These are phyloP conservation scores for Bombyx mandarina DNA, from an alignment of 1,140 invertebrate genomes.

Conservation along the genomic window DNA sequence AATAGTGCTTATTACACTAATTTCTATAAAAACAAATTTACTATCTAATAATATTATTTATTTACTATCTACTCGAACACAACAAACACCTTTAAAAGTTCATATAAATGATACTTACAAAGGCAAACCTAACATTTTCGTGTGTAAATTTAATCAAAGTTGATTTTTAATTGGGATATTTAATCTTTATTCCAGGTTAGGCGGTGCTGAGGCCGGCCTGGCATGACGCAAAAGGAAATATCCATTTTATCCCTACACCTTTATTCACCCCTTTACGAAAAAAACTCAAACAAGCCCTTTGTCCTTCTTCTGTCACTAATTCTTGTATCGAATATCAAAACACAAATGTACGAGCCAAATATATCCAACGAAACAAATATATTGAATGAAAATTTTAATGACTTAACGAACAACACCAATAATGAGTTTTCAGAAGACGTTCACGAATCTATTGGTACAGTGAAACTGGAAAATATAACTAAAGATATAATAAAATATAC, in stretches of 20 bases:
- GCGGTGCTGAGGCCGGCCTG: conserved; percentile 52
- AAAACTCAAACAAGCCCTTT: conserved; percentile 31
- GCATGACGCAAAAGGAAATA: conserved; percentile 46
- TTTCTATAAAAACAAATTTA: too few relatives aligned
- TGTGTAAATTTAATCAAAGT: too few relatives aligned
- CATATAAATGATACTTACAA: too few relatives aligned
- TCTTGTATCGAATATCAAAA: conserved; percentile 24
- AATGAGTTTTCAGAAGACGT: too few relatives aligned
- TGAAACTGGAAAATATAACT: too few relatives aligned
- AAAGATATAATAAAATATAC: too few relatives aligned
- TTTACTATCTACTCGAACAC: too few relatives aligned
- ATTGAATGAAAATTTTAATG: conserved; percentile 2
- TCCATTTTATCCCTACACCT: conserved; percentile 28
- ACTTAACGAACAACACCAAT: conserved; percentile 1
- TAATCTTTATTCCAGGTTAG: conserved; percentile 39
- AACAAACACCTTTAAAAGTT: too few relatives aligned
- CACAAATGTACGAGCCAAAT: conserved; percentile 32
- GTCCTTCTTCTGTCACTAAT: conserved; percentile 19
- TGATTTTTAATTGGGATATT: conserved; percentile 1
- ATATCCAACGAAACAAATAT: background rate
- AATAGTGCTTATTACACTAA: too few relatives aligned
- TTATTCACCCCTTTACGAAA: conserved; percentile 39
- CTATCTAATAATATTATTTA: too few relatives aligned
- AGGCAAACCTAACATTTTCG: too few relatives aligned
- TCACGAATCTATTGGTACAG: too few relatives aligned